These are phyloP conservation scores for Charanyca ferruginea DNA, from an alignment of 2,888 invertebrate genomes.

Conservation along the genomic window DNA sequence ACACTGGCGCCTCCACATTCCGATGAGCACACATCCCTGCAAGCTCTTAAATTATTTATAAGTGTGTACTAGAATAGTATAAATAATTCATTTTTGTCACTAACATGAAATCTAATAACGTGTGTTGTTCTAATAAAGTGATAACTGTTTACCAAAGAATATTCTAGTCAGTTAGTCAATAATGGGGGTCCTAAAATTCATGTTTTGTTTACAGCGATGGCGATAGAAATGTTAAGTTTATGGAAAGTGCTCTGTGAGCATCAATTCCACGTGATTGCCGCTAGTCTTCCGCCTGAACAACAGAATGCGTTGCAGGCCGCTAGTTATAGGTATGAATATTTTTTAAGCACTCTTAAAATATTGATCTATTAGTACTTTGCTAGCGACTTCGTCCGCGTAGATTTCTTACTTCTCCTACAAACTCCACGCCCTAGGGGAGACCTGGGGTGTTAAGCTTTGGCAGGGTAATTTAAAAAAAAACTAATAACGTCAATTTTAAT, in stretches of 20 bases:
- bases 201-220: conserved; percentile 87
- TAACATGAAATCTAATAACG: neutral
- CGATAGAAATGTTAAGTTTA: conserved; percentile 97
- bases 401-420: too few relatives aligned
- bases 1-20: conserved; percentile 82
- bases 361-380: too few relatives aligned
- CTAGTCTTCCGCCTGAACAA: conserved; percentile 92
- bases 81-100: neutral
- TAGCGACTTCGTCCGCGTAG: too few relatives aligned
- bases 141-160: too few relatives aligned
- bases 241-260: conserved; percentile 98
- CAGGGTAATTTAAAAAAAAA: too few relatives aligned
- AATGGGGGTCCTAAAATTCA: neutral
- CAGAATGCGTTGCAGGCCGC: conserved; percentile 92
- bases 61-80: conserved; percentile 77
- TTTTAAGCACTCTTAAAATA: neutral
- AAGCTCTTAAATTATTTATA: conserved; percentile 94
- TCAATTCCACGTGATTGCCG: conserved; percentile 95
- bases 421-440: too few relatives aligned
- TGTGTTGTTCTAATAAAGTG: too few relatives aligned
- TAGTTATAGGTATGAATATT: conserved; percentile 87
- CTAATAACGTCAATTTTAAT: too few relatives aligned
- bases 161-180: too few relatives aligned
- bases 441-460: too few relatives aligned
- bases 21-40: conserved; percentile 94